Conservation (phyloP, 2,888 invertebrate genomes). For the Brenthis daphne region DNA sequence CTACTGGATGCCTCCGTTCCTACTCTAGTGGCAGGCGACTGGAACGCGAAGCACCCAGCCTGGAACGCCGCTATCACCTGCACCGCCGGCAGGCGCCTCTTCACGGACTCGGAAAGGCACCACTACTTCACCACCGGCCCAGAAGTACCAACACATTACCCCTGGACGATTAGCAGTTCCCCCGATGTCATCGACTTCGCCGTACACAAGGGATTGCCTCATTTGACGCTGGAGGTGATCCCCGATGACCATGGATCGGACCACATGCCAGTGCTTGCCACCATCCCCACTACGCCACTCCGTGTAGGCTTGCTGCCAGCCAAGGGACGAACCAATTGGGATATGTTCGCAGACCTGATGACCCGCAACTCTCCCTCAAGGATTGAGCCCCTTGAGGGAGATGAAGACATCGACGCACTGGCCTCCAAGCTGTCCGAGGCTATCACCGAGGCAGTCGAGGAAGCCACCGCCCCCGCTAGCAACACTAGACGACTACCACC, state of each 20-base stretch:
- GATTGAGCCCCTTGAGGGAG: not conserved
- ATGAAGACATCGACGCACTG: not conserved
- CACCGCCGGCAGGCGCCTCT: slow-evolving; percentile 19
- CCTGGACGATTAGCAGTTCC: rapidly evolving
- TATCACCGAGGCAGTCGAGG: not conserved
- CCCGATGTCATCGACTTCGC: slow-evolving; percentile 34
- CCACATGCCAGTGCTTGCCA: not conserved
- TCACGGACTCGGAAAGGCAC: slow-evolving; percentile 19
- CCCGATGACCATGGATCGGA: not conserved
- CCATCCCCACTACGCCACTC: not conserved
- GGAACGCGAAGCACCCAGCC: slow-evolving; percentile 32
- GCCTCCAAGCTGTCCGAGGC: not conserved
- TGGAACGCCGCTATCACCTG: slow-evolving; percentile 26
- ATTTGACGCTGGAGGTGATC: not conserved
- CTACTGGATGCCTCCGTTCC: slow-evolving; percentile 1
- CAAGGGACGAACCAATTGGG: not conserved
- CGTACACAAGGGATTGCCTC: slow-evolving; percentile 6
- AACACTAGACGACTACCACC: not conserved
- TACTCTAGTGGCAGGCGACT: slow-evolving; percentile 26
- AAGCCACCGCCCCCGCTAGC: not conserved
- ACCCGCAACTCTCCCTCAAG: not conserved
- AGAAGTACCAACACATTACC: slow-evolving; percentile 1
- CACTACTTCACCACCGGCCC: slow-evolving; percentile 28
- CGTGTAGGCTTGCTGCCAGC: not conserved
- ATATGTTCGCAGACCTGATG: not conserved